Base-by-base conservation (phyloP, 1,140 invertebrate genomes). In the Phymorhynchus buccinoides region DNA sequence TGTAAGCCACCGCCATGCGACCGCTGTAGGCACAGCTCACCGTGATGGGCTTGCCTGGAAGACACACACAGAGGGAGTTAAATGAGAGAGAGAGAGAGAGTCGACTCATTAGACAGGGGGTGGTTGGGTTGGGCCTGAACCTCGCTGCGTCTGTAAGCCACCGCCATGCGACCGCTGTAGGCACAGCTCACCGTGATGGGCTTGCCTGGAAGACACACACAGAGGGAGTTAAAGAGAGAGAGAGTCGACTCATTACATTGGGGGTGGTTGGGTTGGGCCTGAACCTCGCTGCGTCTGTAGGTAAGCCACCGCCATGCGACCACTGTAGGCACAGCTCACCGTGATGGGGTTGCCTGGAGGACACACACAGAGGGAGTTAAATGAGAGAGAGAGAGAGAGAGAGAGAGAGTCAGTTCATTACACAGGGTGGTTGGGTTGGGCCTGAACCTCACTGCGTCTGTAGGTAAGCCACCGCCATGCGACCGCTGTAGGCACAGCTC, bases 21-120 rank as follows among this genome's bases (percentile, higher is more conserved):
- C 98, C 98, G 88, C 97, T 99, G 93, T 99, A 99, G 0, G 98
- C 98, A 84, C 98, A 98, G 92, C 97, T 98, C 84, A 99, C 97
- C 93, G 98, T 97, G 9, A 99, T 94, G 0, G 97, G 97, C 91
- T 92, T 88, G 39, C 91, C 91, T 92, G 84, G n/a, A n/a, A n/a
- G n/a, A n/a, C n/a, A n/a, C n/a, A n/a, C n/a, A n/a, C n/a, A n/a
- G n/a, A n/a, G n/a, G n/a, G n/a, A n/a, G n/a, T n/a, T n/a, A n/a
- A n/a, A n/a, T n/a, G n/a, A n/a, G n/a, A n/a, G n/a, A n/a, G n/a
- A n/a, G n/a, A n/a, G n/a, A n/a, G n/a, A n/a, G n/a, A n/a, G n/a
- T n/a, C n/a, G n/a, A n/a, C n/a, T n/a, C n/a, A n/a, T n/a, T n/a
- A n/a, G n/a, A n/a, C n/a, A n/a, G n/a, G 41, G 90, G 94, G 92